phyloP scores from a whole-genome alignment of 2,888 invertebrate genomes.

The Mantis religiosa region DNA sequence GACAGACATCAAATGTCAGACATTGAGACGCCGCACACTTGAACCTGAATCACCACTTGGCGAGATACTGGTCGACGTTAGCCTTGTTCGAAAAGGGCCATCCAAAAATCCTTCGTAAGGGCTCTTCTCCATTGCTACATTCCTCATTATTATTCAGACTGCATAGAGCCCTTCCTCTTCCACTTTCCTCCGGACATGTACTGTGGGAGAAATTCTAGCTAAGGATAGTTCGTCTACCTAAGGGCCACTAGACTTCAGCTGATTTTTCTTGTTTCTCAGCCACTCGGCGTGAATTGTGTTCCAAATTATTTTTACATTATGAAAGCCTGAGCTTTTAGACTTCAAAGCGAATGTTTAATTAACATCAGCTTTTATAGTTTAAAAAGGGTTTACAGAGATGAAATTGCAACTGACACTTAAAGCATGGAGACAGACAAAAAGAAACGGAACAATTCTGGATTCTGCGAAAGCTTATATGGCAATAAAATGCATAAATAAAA shows the following conservation, averaged over 20 bases:
- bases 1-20: background rate
- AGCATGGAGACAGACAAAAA: too few species aligned
- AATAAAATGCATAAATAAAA: too few species aligned
- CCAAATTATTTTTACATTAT: background rate
- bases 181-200: background rate
- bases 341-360: too few species aligned
- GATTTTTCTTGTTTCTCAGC: background rate
- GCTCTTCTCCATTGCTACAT: background rate
- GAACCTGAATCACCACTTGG: background rate
- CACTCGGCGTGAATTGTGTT: background rate
- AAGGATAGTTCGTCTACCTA: background rate
- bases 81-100: background rate
- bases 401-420: too few species aligned
- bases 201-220: background rate
- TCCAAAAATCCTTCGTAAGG: background rate
- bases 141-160: background rate
- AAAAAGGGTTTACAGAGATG: too few species aligned
- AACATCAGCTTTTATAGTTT: too few species aligned
- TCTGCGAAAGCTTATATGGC: too few species aligned
- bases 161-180: background rate
- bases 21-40: background rate
- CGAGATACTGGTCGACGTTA: background rate
- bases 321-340: background rate
- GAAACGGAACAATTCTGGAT: too few species aligned
- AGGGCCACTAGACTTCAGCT: background rate